Base-by-base conservation (phyloP, 2,113 vertebrate species). In the Nasalis larvatus region DNA sequence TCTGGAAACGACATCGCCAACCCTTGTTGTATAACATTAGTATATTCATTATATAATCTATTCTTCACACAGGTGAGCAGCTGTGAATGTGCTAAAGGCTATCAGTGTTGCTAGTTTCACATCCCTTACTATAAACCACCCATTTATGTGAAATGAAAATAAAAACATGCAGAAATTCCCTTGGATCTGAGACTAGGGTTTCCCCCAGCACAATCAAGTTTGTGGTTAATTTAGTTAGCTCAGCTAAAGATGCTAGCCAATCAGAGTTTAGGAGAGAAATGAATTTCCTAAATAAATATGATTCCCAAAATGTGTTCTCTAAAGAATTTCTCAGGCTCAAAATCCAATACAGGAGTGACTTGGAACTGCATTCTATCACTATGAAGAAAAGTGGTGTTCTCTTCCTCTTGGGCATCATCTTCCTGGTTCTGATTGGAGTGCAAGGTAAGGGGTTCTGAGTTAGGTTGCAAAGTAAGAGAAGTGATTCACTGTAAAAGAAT, bases 71-170 rank as follows among this genome's bases (percentile, higher is more conserved):
- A 96, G 84, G 83, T 95, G 32, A 94, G 52, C 40, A 49, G 4
- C 25, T 92, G 8, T 87, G 45, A 52, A 6, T 95, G 7, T 91
- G n/a, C 73, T 84, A 58, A 86, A 86, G n/a, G 40, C 37, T 77
- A 18, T 30, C 11, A 42, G 6, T 52, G 63, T 42, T 80, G 32
- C 16, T 71, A 18, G 63, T 97, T 98, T 98, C 89, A 82, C 77
- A 92, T 91, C 81, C 7, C 81, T 98, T 98, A 90, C 54, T 83
- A 78, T 90, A 97, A 98, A 82, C 52, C 3, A 76, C 77, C 81
- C 96, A 74, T 96, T 98, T 97, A 97, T 96, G 71, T 97, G 98
- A 98, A 98, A 97, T 92, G 69, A 56, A 92, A 93, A 69, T 77
- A 95, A 76, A 32, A 96, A 37, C 49, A 87, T 54, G 82, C 45